phyloP scores from a whole-genome alignment of 2,797 vertebrate species.

The Ctenochaetus hawaiiensis region DNA sequence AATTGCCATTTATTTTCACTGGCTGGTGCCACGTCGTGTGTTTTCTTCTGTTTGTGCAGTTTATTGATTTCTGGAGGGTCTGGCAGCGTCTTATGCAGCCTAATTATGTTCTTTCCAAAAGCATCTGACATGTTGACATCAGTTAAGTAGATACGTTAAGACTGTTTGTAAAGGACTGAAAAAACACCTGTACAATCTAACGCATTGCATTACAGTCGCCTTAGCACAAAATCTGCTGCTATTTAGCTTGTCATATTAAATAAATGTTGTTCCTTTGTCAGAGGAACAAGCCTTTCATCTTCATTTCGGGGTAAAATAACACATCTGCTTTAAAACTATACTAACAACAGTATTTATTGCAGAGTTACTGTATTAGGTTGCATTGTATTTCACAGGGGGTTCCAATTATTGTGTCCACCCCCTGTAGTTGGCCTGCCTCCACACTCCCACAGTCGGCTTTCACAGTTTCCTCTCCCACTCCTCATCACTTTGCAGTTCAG shows the following conservation, averaged over 20 bases:
- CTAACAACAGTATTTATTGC: background rate
- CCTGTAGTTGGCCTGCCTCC: slow-evolving; percentile 64
- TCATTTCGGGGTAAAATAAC: background rate
- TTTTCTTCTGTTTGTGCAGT: slow-evolving; percentile 44
- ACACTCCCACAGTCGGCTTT: slow-evolving; percentile 74
- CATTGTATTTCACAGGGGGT: slow-evolving; percentile 61
- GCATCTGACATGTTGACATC: slow-evolving; percentile 34
- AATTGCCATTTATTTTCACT: slow-evolving; percentile 39
- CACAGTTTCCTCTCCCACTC: slow-evolving; percentile 78
- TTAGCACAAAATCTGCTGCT: background rate
- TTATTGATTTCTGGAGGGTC: slow-evolving; percentile 46
- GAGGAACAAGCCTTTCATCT: background rate
- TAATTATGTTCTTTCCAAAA: slow-evolving; percentile 28
- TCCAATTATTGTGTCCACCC: slow-evolving; percentile 60
- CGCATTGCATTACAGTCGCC: background rate
- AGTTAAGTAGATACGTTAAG: slow-evolving; percentile 4
- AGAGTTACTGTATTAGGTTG: slow-evolving; percentile 14
- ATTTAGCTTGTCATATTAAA: background rate
- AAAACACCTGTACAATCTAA: slow-evolving; percentile 6
- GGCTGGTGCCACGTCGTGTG: slow-evolving; percentile 25
- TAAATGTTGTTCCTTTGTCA: background rate
- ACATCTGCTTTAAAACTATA: slow-evolving; percentile 2
- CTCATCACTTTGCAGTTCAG: slow-evolving; percentile 71
- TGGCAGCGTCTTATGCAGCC: slow-evolving; percentile 1
- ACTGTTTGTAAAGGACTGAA: slow-evolving; percentile 1